Conservation (phyloP, 2,888 invertebrate species). For the Acleris cristana region DNA sequence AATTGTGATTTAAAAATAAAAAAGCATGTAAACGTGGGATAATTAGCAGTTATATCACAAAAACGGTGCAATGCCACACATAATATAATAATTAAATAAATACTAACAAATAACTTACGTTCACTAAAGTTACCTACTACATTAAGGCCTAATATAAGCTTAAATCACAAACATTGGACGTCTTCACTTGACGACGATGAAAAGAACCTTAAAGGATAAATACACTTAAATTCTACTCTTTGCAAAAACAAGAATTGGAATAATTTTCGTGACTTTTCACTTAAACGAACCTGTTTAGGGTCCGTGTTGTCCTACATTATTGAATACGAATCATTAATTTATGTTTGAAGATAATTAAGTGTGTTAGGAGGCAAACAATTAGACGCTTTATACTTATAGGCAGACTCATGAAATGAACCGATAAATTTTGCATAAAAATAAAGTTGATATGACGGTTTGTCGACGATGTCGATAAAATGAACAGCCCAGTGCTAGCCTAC, state of each 20-base stretch:
- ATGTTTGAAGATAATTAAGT: no score
- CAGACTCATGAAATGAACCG: no score
- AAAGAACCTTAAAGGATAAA: conserved; percentile 35
- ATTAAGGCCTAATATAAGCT: conserved; percentile 27
- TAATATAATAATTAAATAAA: conserved; percentile 25
- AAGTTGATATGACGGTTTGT: no score
- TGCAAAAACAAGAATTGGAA: conserved; percentile 73
- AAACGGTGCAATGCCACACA: conserved; percentile 40
- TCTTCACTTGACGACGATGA: conserved; percentile 41
- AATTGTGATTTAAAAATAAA: conserved; percentile 8
- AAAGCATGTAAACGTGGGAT: conserved; percentile 8
- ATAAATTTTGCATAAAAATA: no score
- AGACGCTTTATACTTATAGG: no score
- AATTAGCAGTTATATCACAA: conserved; percentile 36
- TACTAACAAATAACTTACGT: conserved; percentile 13
- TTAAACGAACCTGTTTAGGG: background rate
- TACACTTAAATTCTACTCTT: conserved; percentile 53
- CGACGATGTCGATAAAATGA: no score
- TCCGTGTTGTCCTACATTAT: background rate
- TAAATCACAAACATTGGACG: conserved; percentile 56
- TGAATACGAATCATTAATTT: no score
- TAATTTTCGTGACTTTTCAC: conserved; percentile 47
- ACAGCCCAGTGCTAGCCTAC: no score
- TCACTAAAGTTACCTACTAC: background rate
- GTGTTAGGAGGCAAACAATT: no score